These are phyloP conservation scores for Goniozus legneri DNA, from an alignment of 1,140 invertebrate genomes.

Conservation along the genomic window DNA sequence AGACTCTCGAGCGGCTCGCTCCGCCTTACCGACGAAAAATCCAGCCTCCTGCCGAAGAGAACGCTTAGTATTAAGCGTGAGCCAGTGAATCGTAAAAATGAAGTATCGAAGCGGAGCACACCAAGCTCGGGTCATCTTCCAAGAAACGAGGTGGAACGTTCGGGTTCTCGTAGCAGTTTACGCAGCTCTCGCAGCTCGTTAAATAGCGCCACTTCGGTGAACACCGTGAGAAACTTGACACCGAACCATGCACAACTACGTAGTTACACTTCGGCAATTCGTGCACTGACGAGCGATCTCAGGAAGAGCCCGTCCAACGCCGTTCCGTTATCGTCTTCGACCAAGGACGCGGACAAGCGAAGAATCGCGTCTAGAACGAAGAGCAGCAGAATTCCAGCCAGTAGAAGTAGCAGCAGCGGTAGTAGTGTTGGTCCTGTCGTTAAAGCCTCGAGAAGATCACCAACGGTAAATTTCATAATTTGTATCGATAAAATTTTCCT, in stretches of 20 bases:
- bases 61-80: slow-evolving; percentile 36
- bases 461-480: slow-evolving; percentile 29
- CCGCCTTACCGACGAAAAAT: slow-evolving; percentile 16
- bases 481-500: too few species aligned
- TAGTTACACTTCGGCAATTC: slow-evolving; percentile 47
- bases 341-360: slow-evolving; percentile 44
- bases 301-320: slow-evolving; percentile 29
- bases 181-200: slow-evolving; percentile 77
- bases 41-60: slow-evolving; percentile 41
- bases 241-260: slow-evolving; percentile 37
- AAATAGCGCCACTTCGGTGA: slow-evolving; percentile 76
- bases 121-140: slow-evolving; percentile 7
- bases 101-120: slow-evolving; percentile 13
- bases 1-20: slow-evolving; percentile 6
- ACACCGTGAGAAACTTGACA: slow-evolving; percentile 68
- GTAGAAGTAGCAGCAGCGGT: slow-evolving; percentile 69
- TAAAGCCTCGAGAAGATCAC: slow-evolving; percentile 33
- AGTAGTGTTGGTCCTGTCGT: slow-evolving; percentile 61
- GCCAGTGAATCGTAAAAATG: slow-evolving; percentile 22
- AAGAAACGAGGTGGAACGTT: slow-evolving; percentile 57
- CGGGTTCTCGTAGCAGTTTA: slow-evolving; percentile 69
- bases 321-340: slow-evolving; percentile 18
- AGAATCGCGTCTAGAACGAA: slow-evolving; percentile 21
- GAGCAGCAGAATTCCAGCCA: slow-evolving; percentile 60
- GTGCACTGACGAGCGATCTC: slow-evolving; percentile 45